These are phyloP conservation scores for Cerastoderma edule DNA, from an alignment of 2,888 invertebrate species.

Conservation along the genomic window DNA sequence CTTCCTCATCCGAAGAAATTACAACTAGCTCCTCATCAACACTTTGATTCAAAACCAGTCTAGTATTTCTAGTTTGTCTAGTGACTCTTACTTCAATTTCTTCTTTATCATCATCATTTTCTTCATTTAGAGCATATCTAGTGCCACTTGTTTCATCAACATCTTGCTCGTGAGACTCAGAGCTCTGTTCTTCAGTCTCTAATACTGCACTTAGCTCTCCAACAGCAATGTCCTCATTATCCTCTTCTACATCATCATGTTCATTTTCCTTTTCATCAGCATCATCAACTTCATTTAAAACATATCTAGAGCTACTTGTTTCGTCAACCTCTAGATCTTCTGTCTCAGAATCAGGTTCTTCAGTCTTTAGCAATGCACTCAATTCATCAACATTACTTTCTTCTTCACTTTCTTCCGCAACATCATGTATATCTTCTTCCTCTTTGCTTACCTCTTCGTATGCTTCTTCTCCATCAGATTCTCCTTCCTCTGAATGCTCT, in stretches of 20 bases:
- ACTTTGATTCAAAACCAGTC: slow-evolving; percentile 22
- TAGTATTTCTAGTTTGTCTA: slow-evolving; percentile 30
- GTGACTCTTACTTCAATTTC: too few species aligned
- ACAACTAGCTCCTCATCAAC: slow-evolving; percentile 30
- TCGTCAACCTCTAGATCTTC: too few species aligned
- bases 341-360: slow-evolving; percentile 11
- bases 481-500: slow-evolving; percentile 31
- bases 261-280: too few species aligned
- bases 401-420: slow-evolving; percentile 29
- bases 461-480: slow-evolving; percentile 38
- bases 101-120: neutral
- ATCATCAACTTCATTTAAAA: too few species aligned
- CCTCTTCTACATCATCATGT: neutral
- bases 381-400: slow-evolving; percentile 1
- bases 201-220: slow-evolving; percentile 26
- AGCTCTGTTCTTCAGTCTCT: slow-evolving; percentile 29
- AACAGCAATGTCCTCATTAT: slow-evolving; percentile 12
- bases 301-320: too few species aligned
- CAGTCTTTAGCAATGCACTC: slow-evolving; percentile 26
- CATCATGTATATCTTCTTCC: slow-evolving; percentile 36
- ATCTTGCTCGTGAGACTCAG: slow-evolving; percentile 31
- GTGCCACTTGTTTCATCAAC: slow-evolving; percentile 30
- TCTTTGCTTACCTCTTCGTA: slow-evolving; percentile 30
- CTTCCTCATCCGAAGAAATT: slow-evolving; percentile 24
- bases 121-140: slow-evolving; percentile 5